Percentiles rank a stretch among this genome's conserved stretches.
Evolutionary conservation across 2,113 vertebrate species (phyloP).

Genomic region (Madoqua kirkii): DNA sequence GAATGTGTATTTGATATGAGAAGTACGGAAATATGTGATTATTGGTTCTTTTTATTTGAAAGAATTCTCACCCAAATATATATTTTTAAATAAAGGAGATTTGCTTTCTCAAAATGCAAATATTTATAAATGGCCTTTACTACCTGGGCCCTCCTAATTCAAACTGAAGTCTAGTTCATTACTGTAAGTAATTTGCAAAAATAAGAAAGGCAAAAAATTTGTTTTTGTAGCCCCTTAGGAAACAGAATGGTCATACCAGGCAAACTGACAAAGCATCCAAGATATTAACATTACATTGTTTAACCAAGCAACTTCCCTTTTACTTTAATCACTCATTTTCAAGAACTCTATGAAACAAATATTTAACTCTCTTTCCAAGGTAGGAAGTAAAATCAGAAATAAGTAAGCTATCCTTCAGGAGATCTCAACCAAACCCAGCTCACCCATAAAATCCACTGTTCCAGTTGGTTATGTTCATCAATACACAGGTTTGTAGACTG

Average conservation of each 20-base stretch:
- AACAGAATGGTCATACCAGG: background rate
- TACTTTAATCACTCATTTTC: background rate
- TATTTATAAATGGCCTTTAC: background rate
- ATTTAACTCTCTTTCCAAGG: slow-evolving; percentile 10
- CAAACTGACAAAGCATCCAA: background rate
- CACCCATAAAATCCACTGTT: background rate
- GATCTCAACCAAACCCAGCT: background rate
- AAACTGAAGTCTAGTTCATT: slow-evolving; percentile 38
- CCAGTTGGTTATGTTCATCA: background rate
- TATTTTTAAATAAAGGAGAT: slow-evolving; percentile 9
- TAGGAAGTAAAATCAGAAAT: background rate
- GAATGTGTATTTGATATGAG: slow-evolving; percentile 21
- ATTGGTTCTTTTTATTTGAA: slow-evolving; percentile 30
- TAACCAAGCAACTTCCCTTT: background rate
- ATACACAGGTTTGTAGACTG: background rate
- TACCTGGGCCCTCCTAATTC: background rate
- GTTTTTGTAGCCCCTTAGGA: background rate
- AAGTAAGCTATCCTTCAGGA: background rate
- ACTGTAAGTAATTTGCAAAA: slow-evolving; percentile 16
- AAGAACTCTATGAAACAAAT: background rate
- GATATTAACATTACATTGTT: background rate
- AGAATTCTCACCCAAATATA: background rate
- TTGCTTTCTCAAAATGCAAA: slow-evolving; percentile 16
- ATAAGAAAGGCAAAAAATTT: slow-evolving; percentile 14
- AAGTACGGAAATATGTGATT: slow-evolving; percentile 38